Evolutionary conservation across 2,888 invertebrate species (phyloP).

Genomic region (Diadegma fenestrale): DNA sequence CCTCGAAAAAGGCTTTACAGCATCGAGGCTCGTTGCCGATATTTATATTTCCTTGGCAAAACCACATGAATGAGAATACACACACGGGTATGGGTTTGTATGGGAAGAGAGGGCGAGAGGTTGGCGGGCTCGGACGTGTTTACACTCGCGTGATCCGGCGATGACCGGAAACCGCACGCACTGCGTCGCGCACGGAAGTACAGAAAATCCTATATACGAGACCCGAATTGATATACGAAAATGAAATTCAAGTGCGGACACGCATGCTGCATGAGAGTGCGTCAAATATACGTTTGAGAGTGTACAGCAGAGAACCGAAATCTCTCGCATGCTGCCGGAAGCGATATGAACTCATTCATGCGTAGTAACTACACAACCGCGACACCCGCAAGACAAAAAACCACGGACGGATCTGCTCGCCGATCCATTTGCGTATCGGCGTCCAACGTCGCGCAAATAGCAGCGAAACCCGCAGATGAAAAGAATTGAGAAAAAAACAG

Average conservation of each 20-base stretch:
- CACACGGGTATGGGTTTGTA: background rate
- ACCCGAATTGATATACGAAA: conserved; percentile 28
- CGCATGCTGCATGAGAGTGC: background rate
- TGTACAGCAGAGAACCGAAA: conserved; percentile 34
- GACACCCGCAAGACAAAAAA: conserved; percentile 13
- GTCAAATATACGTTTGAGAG: background rate
- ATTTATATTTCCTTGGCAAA: conserved; percentile 28
- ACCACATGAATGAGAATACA: background rate
- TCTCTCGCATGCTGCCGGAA: conserved; percentile 74
- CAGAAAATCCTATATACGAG: conserved; percentile 63
- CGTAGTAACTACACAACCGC: conserved; percentile 55
- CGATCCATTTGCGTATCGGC: background rate
- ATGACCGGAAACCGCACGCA: conserved; percentile 82
- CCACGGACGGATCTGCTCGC: background rate
- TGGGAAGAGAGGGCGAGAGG: background rate
- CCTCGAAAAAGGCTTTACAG: background rate
- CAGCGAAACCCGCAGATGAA: too few relatives aligned
- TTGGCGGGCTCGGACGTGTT: background rate
- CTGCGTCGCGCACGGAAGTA: conserved; percentile 81
- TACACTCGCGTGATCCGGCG: conserved; percentile 41
- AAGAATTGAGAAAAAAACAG: background rate
- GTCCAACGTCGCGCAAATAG: background rate
- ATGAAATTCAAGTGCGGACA: background rate
- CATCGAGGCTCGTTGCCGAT: conserved; percentile 34
- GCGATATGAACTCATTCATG: conserved; percentile 70